A percentile compares a stretch with the other conserved stretches of the same genome.
Conservation (phyloP, 2,113 vertebrate genomes). For the Arothron firmamentum region DNA sequence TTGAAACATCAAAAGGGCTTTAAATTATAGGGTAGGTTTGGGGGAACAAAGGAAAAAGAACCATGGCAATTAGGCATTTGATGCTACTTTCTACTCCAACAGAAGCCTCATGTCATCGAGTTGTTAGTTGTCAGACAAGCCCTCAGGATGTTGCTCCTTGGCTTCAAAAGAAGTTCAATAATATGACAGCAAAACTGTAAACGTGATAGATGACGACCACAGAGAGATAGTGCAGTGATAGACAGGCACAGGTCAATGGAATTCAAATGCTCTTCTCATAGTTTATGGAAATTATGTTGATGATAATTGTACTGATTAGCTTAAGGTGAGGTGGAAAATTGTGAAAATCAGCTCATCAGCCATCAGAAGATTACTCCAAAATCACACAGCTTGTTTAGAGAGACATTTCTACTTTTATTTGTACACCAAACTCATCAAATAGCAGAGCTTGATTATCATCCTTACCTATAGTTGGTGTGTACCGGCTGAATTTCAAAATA, state of each 20-base stretch:
- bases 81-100: conserved; percentile 51
- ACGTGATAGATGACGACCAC: conserved; percentile 34
- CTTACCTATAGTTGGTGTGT: too few relatives aligned
- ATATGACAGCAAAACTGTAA: conserved; percentile 26
- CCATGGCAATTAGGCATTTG: conserved; percentile 46
- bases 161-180: conserved; percentile 46
- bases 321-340: too few relatives aligned
- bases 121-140: conserved; percentile 56
- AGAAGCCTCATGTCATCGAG: conserved; percentile 52
- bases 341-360: too few relatives aligned
- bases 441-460: too few relatives aligned
- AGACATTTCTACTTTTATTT: too few relatives aligned
- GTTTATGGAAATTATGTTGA: conserved; percentile 38
- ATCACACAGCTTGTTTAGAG: too few relatives aligned
- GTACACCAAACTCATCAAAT: too few relatives aligned
- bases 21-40: too few relatives aligned
- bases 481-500: too few relatives aligned
- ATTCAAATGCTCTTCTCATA: conserved; percentile 26
- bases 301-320: conserved; percentile 29
- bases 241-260: conserved; percentile 18
- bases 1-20: too few relatives aligned
- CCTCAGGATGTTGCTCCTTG: conserved; percentile 37
- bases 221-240: not conserved
- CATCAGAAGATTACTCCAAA: too few relatives aligned
- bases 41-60: too few relatives aligned